Base-by-base conservation (phyloP, 1,140 invertebrate species). In the Brachionus calyciflorus region DNA sequence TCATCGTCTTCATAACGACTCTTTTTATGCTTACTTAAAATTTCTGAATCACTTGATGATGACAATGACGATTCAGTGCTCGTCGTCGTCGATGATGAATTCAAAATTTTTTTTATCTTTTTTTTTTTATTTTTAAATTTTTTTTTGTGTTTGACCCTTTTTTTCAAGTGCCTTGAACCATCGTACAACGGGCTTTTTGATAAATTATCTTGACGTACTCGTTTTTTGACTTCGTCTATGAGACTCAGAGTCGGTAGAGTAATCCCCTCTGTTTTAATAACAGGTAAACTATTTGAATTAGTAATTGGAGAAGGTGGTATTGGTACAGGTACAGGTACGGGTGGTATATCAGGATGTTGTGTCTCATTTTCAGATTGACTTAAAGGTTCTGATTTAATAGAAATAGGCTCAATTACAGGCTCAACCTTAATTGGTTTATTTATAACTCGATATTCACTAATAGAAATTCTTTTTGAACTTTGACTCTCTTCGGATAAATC, bases 41-140 rank as follows among this genome's bases (percentile, higher is more conserved):
- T 1, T n/a, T 28, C 28, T 2, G 53, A 57, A 12, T 60, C 55
- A 40, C 2, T 37, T n/a, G 19, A 49, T 49, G 55, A 60, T 7
- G 14, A 17, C 28, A 19, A 28, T 17, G n/a, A n/a, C n/a, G n/a
- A n/a, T n/a, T n/a, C n/a, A n/a, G n/a, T n/a, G n/a, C n/a, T n/a
- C n/a, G n/a, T n/a, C n/a, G n/a, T n/a, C n/a, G n/a, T n/a, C n/a
- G n/a, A n/a, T n/a, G n/a, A 60, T 30, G 53, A 57, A 28, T 57
- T 57, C 21, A 57, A 26, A 12, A 57, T 57, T 57, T 60, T 60
- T 60, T 60, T 60, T 17, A 60, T n/a, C 28, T 37, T 60, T 60
- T 60, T 60, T 37, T 60, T 60, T 19, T 40, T 60, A 33, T 60
- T 28, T 24, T 60, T 60, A 6, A 60, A 7, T 17, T 60, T 60